These are phyloP conservation scores for Trichopria drosophilae DNA, from an alignment of 2,888 invertebrate genomes.

Conservation along the genomic window DNA sequence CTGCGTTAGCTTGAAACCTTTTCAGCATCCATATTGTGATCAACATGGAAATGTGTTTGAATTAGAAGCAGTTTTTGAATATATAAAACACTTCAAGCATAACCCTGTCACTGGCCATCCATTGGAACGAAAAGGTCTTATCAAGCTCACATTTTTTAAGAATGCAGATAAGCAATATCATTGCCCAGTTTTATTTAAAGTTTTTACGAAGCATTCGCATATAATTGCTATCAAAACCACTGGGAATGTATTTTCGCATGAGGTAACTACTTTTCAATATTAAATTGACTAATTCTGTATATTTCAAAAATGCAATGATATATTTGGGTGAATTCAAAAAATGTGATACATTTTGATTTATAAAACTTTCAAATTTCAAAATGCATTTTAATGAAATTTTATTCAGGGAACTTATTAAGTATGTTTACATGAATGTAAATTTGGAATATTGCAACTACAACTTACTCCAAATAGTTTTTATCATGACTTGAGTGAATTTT, in stretches of 20 bases:
- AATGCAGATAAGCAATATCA: conserved; percentile 83
- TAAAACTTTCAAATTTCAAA: too few relatives aligned
- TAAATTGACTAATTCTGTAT: background rate
- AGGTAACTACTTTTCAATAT: conserved; percentile 54
- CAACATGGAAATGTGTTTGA: conserved; percentile 91
- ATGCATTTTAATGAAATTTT: too few relatives aligned
- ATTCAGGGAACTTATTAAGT: too few relatives aligned
- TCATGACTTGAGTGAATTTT: too few relatives aligned
- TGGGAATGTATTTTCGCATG: conserved; percentile 94
- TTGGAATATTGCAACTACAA: too few relatives aligned
- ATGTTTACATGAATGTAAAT: too few relatives aligned
- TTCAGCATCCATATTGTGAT: conserved; percentile 90
- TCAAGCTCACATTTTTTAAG: conserved; percentile 85
- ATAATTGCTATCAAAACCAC: conserved; percentile 87
- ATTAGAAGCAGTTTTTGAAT: conserved; percentile 81
- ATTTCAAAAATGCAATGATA: background rate
- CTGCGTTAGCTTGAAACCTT: conserved; percentile 88
- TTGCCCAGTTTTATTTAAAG: conserved; percentile 91
- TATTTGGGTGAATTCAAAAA: too few relatives aligned
- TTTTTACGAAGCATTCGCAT: conserved; percentile 90
- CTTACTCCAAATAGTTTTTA: too few relatives aligned
- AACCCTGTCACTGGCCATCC: conserved; percentile 94
- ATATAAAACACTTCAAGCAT: conserved; percentile 85
- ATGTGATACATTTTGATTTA: too few relatives aligned
- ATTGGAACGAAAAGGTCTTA: conserved; percentile 77